Evolutionary conservation across 2,888 invertebrate genomes (phyloP), one percentile per base, ranked within the genome.

Genomic region (Ischnus inquisitorius): DNA sequence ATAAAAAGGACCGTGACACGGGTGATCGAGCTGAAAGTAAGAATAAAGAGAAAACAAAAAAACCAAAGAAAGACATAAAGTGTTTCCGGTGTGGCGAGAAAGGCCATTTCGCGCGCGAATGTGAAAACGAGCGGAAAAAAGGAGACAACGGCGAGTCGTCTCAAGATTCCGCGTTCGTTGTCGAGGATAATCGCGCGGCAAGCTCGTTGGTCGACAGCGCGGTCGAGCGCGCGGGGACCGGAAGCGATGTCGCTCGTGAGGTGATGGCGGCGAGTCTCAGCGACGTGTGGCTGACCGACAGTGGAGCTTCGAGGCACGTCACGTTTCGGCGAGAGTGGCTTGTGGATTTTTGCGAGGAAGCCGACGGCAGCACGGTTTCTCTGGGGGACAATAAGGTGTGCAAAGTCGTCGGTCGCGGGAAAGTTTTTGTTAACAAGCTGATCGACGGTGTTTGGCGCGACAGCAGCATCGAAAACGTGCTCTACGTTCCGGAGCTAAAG

Each of bases 401-500:
- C 14, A n/a, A 46, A 0, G 10, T 46, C 10, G 14, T 12, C 1
- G 46, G 46, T 14, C 3, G 0, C 1, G 46, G 46, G 3, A 46
- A 12, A 12, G 46, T 46, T 0, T 8, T 1, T 2, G 10, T 46
- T 3, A 46, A 46, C 2, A 46, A 46, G 46, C 14, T 46, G 14
- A 46, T 46, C 14, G 12, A 14, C 12, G 46, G 46, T 1, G 46
- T 12, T 12, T 46, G 46, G 46, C 14, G 46, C 1, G 46, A 46
- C 3, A 41, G 41, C 2, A 12, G 43, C 25, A 82, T 82, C 14
- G 69, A 87, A 28, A 78, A 88, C 51, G 87, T 88, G 16, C 68
- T 85, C 64, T 84, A 82, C 72, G 79, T 86, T 41, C 86, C 85
- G n/a, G 77, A 83, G 39, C 76, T 83, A 14, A 79, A 46, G 19